phyloP scores from a whole-genome alignment of 2,797 vertebrate genomes.

The Sphaeramia orbicularis region DNA sequence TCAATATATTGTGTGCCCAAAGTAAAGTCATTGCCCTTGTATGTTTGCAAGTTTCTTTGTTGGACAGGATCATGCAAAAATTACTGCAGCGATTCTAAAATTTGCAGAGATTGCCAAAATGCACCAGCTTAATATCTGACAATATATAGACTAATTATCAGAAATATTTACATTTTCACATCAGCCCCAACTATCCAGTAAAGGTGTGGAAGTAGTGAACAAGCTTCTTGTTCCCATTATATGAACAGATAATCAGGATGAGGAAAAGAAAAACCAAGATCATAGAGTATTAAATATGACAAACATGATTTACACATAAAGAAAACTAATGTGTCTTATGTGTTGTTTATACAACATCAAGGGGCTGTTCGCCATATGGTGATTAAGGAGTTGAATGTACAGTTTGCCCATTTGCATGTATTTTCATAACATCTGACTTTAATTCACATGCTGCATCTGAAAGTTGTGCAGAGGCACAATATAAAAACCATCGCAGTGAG shows the following conservation, averaged over 20 bases:
- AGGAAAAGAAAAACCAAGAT: not conserved
- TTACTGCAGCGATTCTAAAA: too few relatives aligned
- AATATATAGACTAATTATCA: too few relatives aligned
- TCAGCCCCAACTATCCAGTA: too few relatives aligned
- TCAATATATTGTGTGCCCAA: slow-evolving; percentile 22
- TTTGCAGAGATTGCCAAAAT: too few relatives aligned
- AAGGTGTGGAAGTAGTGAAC: too few relatives aligned
- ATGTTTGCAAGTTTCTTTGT: too few relatives aligned
- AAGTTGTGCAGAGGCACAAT: slow-evolving; percentile 16
- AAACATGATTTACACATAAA: slow-evolving; percentile 1
- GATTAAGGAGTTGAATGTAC: slow-evolving; percentile 48
- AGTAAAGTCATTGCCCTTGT: slow-evolving; percentile 13
- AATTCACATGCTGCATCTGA: slow-evolving; percentile 47
- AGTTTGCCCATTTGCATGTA: slow-evolving; percentile 31
- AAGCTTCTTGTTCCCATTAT: too few relatives aligned
- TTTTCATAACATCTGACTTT: slow-evolving; percentile 61
- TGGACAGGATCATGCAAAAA: too few relatives aligned
- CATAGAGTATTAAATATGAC: not conserved
- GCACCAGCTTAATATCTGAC: too few relatives aligned
- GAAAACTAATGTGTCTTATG: slow-evolving; percentile 3
- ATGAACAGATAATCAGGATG: not conserved
- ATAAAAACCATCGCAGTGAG: slow-evolving; percentile 31
- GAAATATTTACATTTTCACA: too few relatives aligned
- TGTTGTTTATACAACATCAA: slow-evolving; percentile 8
- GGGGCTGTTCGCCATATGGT: slow-evolving; percentile 39